These are phyloP conservation scores for Thrips palmi DNA, from an alignment of 1,140 invertebrate species.

Conservation along the genomic window DNA sequence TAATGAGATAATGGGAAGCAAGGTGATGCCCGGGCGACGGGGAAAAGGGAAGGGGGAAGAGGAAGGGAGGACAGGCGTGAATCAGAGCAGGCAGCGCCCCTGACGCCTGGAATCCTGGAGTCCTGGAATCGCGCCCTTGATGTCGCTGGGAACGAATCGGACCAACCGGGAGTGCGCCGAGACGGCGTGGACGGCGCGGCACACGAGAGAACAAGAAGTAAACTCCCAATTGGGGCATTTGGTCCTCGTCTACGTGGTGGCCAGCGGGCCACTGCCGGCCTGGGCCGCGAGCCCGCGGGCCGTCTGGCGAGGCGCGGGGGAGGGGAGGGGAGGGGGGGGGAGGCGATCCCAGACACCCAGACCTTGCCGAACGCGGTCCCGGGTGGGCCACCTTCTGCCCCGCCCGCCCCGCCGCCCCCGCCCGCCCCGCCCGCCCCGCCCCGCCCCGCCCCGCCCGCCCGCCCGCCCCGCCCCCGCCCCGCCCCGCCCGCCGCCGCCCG, in stretches of 20 bases:
- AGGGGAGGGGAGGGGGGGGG: not conserved
- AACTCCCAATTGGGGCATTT: too few relatives aligned
- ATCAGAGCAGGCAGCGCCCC: too few relatives aligned
- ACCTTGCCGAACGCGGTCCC: conserved; percentile 4
- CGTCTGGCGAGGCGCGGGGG: not conserved
- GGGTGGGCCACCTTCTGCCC: conserved; percentile 2
- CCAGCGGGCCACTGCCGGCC: conserved; percentile 4
- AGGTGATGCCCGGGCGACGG: too few relatives aligned
- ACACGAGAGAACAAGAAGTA: too few relatives aligned
- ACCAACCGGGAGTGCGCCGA: too few relatives aligned
- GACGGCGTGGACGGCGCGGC: too few relatives aligned
- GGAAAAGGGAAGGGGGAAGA: too few relatives aligned
- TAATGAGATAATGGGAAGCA: too few relatives aligned
- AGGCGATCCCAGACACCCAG: conserved; percentile 4
- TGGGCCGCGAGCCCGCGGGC: not conserved
- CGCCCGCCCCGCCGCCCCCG: not conserved
- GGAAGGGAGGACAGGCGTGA: too few relatives aligned
- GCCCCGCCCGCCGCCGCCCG: not conserved
- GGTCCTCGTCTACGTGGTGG: conserved; percentile 3
- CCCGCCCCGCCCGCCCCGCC: conserved; percentile 1
- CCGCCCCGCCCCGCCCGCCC: not conserved
- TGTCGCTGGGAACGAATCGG: too few relatives aligned
- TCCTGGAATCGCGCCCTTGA: too few relatives aligned
- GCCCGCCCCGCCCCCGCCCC: conserved; percentile 5
- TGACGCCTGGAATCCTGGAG: too few relatives aligned